Evolutionary conservation across 2,113 vertebrate genomes (phyloP), one percentile per base, ranked within the genome.

Genomic region (Phycodurus eques): DNA sequence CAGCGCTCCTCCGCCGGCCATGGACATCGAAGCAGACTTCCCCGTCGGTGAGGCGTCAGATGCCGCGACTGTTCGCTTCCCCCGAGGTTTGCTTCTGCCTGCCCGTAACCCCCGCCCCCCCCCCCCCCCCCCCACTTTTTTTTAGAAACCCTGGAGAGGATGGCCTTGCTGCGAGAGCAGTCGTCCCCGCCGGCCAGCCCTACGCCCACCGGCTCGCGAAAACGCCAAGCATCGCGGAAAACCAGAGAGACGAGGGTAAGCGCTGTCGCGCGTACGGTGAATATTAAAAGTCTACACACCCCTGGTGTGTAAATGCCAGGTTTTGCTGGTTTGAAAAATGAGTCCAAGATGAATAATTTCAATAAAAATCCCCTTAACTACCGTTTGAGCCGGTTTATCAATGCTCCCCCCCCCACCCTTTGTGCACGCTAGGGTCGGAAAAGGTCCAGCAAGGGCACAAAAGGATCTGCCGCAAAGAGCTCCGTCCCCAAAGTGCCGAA

Each of bases 11-110:
- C 80, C 79, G 72, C 91, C 90, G 81, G 87, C 39, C 86, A 93
- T 96, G 88, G 97, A 99, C 88, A 75, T 98, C 31, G 96, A 99
- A 83, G 92, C 95, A 0, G 98, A 99, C 87, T 94, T 95, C 73
- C 93, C 95, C 63, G 88, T 95, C 78, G 96, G 98, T 98, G 57
- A 71, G 63, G 13, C 49, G 7, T 17, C 43, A 22, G n/a, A 27
- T 15, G 14, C 42, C 20, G 22, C 22, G 56, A 5, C 22, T 10
- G 12, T 20, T 15, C 20, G 5, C 4, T 6, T 15, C 20, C 42
- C 19, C 3, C 20, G 5, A 65, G 42, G 12, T 5, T 43, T 10
- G 20, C n/a, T 65, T 65, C 5, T 27, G 20, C 46, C 27, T 27
- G 11, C 0, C 22, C 2, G 19, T n/a, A 4, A 5, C 1, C 42